These are phyloP conservation scores for Spicauda simplicius DNA, from an alignment of 2,888 invertebrate species.

Conservation along the genomic window DNA sequence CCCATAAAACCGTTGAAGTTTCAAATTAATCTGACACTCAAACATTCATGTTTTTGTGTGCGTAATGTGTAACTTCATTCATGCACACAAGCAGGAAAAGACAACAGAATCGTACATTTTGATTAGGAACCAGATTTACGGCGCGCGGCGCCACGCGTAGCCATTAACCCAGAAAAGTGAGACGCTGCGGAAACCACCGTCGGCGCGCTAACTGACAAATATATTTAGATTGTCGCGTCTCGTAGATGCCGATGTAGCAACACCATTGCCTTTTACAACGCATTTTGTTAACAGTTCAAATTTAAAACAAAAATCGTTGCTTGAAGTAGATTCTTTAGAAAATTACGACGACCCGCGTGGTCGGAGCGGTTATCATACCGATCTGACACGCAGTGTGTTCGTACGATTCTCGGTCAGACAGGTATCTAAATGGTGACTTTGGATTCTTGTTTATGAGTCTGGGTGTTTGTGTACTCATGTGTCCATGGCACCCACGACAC, in stretches of 20 bases:
- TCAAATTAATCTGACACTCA: too few species aligned
- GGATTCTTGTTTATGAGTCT: too few species aligned
- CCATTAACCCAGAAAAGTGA: conserved; percentile 23
- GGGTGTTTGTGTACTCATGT: too few species aligned
- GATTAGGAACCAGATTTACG: conserved; percentile 13
- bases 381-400: too few species aligned
- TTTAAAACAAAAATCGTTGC: neutral
- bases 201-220: conserved; percentile 17
- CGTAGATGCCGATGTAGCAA: conserved; percentile 19
- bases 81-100: neutral
- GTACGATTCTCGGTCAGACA: too few species aligned
- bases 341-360: too few species aligned
- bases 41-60: too few species aligned
- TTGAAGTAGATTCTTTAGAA: too few species aligned
- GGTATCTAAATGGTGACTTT: too few species aligned
- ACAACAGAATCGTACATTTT: conserved; percentile 1
- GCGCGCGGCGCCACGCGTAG: neutral
- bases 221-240: conserved; percentile 28
- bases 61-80: neutral
- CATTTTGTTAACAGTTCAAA: neutral
- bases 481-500: too few species aligned
- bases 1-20: too few species aligned
- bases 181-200: conserved; percentile 20
- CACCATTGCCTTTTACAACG: neutral
- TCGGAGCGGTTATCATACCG: too few species aligned